A percentile compares a stretch with the other conserved stretches of the same genome.
Evolutionary conservation across 1,140 invertebrate species (phyloP).

Genomic region (Chironomus tepperi): DNA sequence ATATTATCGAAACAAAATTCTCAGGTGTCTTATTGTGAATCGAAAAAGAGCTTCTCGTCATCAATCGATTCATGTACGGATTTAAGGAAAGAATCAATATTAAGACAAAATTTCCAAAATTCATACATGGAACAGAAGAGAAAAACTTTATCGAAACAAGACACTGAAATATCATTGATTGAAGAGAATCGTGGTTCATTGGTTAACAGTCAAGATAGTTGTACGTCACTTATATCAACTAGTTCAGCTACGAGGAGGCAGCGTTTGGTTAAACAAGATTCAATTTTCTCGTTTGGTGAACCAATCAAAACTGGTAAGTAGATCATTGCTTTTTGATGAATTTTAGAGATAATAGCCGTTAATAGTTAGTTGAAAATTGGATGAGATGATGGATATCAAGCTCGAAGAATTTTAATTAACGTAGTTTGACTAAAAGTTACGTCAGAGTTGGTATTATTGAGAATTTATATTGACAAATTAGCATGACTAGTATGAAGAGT

Average conservation of each 20-base stretch:
- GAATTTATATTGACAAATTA: too few species aligned
- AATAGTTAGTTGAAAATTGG: too few species aligned
- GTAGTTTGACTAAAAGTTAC: too few species aligned
- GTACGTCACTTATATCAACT: constrained; percentile 10
- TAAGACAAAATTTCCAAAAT: constrained; percentile 32
- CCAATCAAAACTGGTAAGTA: neutral
- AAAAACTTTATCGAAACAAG: constrained; percentile 27
- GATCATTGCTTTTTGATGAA: too few species aligned
- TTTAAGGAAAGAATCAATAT: constrained; percentile 30
- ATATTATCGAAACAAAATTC: constrained; percentile 39
- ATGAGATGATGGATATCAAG: too few species aligned
- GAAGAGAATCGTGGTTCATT: constrained; percentile 21
- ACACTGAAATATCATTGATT: constrained; percentile 26
- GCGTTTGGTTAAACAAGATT: constrained; percentile 39
- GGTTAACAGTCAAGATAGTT: constrained; percentile 26
- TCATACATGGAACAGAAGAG: constrained; percentile 34
- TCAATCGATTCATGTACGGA: constrained; percentile 26
- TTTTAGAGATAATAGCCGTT: too few species aligned
- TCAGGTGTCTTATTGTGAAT: constrained; percentile 38
- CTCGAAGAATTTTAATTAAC: too few species aligned
- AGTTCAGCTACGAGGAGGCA: constrained; percentile 34
- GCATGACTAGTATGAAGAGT: too few species aligned
- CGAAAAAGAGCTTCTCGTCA: constrained; percentile 29
- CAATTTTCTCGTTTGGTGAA: constrained; percentile 35
- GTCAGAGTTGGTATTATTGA: too few species aligned